Base-by-base conservation (phyloP, 2,113 vertebrate genomes). In the Cygnus atratus region DNA sequence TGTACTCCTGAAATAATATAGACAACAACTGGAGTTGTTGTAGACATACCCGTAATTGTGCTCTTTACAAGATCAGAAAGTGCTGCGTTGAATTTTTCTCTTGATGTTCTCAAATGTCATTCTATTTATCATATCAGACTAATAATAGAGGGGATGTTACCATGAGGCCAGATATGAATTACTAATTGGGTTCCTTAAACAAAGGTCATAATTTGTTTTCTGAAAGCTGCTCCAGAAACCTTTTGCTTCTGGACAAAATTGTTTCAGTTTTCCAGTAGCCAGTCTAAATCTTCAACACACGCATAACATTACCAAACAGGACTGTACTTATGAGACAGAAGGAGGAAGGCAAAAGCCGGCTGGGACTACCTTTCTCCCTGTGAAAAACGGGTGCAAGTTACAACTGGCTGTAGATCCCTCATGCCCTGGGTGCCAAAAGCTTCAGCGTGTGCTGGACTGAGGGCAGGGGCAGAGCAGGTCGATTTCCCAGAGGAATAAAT, bases 251-350 rank as follows among this genome's bases (percentile, higher is more conserved):
- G 11, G 15, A 71, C 10, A 68, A 67, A 84, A 29, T 15, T 1
- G 3, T 57, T 79, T 83, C 4, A 2, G 41, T 73, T 62, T 66
- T 70, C 24, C 26, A 71, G 39, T 1, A 2, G 46, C 31, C 24
- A 83, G 2, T 14, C 33, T 67, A 39, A 57, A 67, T 48, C n/a
- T 75, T 44, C 22, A 65, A 24, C 8, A 46, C 7, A 19, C 5
- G 8, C 1, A 5, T 16, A 54, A 77, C 11, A 9, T 44, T 59
- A 57, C 19, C 54, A 48, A 67, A 44, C 52, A 57, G 17, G 82
- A 43, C 6, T 0, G 0, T 29, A n/a, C 4, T 35, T 9, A 1
- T 2, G 44, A 46, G 59, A 33, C 24, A 77, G 14, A 54, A 62
- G 22, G 10, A 80, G 7, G 17, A 59, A 29, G 9, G n/a, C n/a